A percentile compares a stretch with the other conserved stretches of the same genome.
phyloP scores from a whole-genome alignment of 1,140 invertebrate species.

The Nylanderia fulva region DNA sequence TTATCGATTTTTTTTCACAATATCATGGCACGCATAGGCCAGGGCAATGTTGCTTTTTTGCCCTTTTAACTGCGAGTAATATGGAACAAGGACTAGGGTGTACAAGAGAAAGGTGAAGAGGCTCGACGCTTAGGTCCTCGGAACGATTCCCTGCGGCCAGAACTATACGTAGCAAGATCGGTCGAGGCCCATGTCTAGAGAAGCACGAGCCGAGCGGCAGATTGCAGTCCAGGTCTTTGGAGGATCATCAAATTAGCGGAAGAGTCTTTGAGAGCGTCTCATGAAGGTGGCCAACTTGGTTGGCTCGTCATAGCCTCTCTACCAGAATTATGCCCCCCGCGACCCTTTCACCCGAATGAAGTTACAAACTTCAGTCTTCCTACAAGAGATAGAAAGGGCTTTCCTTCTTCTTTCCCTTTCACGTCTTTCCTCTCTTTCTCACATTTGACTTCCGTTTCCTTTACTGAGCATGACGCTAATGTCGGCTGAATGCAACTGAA shows the following conservation, averaged over 20 bases:
- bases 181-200: slow-evolving; percentile 74
- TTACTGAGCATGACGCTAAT: slow-evolving; percentile 62
- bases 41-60: slow-evolving; percentile 58
- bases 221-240: slow-evolving; percentile 82
- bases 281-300: slow-evolving; percentile 77
- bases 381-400: slow-evolving; percentile 57
- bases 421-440: slow-evolving; percentile 40
- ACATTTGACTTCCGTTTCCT: slow-evolving; percentile 75
- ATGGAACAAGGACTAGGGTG: slow-evolving; percentile 36
- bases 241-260: slow-evolving; percentile 85
- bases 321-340: slow-evolving; percentile 76
- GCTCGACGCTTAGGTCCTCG: slow-evolving; percentile 72
- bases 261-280: slow-evolving; percentile 83
- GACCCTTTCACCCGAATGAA: slow-evolving; percentile 75
- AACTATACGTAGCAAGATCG: slow-evolving; percentile 73
- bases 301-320: slow-evolving; percentile 77
- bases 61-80: slow-evolving; percentile 59
- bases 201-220: slow-evolving; percentile 79
- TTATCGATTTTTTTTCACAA: background rate
- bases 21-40: background rate
- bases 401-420: slow-evolving; percentile 53
- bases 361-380: slow-evolving; percentile 81
- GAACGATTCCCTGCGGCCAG: slow-evolving; percentile 62
- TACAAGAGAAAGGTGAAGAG: slow-evolving; percentile 71
- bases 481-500: slow-evolving; percentile 66